A percentile compares a stretch with the other conserved stretches of the same genome.
Conservation (phyloP, 2,797 vertebrate genomes). For the Capromys pilorides region DNA sequence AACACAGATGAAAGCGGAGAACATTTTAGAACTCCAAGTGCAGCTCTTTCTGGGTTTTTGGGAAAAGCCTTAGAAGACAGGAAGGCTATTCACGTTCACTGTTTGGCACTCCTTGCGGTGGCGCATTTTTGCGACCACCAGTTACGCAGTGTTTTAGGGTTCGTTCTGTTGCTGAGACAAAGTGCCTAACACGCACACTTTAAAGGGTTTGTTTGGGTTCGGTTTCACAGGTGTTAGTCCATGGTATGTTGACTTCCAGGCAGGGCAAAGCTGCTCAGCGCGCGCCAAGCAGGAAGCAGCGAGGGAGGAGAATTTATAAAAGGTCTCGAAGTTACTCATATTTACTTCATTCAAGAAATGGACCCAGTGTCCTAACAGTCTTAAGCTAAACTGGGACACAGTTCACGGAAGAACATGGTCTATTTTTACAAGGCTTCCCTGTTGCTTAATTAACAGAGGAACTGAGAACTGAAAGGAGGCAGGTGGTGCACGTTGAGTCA, state of each 20-base stretch:
- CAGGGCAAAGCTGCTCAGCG: not conserved
- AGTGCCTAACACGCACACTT: not conserved
- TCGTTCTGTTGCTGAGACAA: not conserved
- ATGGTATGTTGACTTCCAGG: not conserved
- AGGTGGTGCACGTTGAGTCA: not conserved
- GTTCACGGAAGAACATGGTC: not conserved
- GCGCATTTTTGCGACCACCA: not conserved
- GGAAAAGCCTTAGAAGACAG: not conserved
- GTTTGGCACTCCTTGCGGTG: not conserved
- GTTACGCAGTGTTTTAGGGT: not conserved
- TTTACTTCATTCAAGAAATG: not conserved
- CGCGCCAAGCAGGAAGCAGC: not conserved
- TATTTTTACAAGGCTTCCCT: constrained; percentile 5
- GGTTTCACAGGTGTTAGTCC: not conserved
- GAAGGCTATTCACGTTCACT: not conserved
- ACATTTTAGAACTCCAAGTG: not conserved
- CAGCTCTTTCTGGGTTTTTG: not conserved
- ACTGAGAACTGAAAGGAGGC: not conserved
- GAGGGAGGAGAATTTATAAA: not conserved
- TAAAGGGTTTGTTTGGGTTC: not conserved
- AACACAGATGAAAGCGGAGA: not conserved
- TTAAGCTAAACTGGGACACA: constrained; percentile 5
- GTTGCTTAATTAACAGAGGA: not conserved
- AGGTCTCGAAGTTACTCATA: not conserved
- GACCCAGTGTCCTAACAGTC: not conserved